Evolutionary conservation across 2,888 invertebrate species (phyloP), one percentile per base, ranked within the genome.

Genomic region (Cenopis cana): DNA sequence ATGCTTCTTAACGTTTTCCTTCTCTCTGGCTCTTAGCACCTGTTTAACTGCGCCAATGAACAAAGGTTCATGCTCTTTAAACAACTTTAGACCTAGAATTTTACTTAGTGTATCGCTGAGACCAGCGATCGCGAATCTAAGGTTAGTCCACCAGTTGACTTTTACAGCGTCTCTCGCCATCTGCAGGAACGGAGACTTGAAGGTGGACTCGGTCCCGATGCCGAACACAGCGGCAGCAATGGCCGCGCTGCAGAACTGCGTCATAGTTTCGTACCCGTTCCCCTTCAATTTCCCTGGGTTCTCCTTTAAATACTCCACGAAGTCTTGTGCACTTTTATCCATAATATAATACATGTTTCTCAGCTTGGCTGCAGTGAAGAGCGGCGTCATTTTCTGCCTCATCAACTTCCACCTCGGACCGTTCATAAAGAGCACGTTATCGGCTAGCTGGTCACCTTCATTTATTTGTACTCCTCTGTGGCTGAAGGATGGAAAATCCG

Each of bases 161-260:
- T 75, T 60, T 2, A 80, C 46, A 0, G 80, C 78, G 17, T 81
- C 77, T 66, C 72, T 75, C 1, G 77, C 81, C 74, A 85, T 81
- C 41, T 79, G 61, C 33, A 80, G 79, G 62, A 87, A 91, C 46
- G 85, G 88, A 1, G 82, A 91, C 33, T 91, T 83, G 59, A 87
- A 87, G 0, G 83, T 82, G 0, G 85, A 85, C 55, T 85, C 75
- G 1, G 83, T 79, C 10, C 82, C 84, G 4, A 93, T 82, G 0
- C 93, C 93, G 71, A 92, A 92, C 1, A 91, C 86, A 1, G 89
- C 81, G 0, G 86, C 87, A 0, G 82, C 82, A 6, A 91, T 85
- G 5, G 87, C 83, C 1, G 86, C 86, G 59, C 82, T 77, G 57
- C 84, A 83, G 73, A 81, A 88, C 14, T 79, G 77, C 2, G 76